Conservation (phyloP, 1,140 invertebrate species). For the Panulirus ornatus region DNA sequence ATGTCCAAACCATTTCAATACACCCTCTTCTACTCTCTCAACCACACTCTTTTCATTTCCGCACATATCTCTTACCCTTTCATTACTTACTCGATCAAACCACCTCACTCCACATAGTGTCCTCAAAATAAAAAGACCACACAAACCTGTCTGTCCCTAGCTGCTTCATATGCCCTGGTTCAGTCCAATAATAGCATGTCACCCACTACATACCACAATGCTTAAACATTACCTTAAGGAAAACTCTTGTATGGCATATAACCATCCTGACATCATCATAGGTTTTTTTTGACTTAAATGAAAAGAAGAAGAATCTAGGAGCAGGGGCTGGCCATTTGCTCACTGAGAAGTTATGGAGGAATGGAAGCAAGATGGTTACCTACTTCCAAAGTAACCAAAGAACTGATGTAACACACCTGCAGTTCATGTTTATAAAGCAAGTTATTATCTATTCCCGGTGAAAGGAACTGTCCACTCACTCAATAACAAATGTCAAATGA, state of each 20-base stretch:
- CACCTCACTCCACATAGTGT: no score
- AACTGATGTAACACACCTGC: slow-evolving; percentile 12
- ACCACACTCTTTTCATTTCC: no score
- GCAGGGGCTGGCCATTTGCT: slow-evolving; percentile 46
- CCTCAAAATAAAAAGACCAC: no score
- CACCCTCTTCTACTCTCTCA: no score
- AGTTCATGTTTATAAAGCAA: slow-evolving; percentile 1
- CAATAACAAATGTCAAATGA: background rate
- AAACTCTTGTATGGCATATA: background rate
- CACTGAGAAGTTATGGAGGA: slow-evolving; percentile 34
- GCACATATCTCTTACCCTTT: no score
- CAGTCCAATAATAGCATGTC: no score
- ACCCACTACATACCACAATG: no score
- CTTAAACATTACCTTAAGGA: background rate
- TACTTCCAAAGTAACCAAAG: slow-evolving; percentile 48
- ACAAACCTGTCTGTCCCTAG: no score
- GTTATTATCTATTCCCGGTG: background rate
- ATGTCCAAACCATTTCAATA: no score
- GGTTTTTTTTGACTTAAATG: background rate
- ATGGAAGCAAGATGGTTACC: slow-evolving; percentile 44
- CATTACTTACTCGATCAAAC: no score
- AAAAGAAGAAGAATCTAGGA: background rate
- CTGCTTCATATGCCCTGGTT: no score
- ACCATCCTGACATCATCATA: background rate
- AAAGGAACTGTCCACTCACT: background rate